phyloP scores from a whole-genome alignment of 2,888 invertebrate genomes.

The Beris chalybata region DNA sequence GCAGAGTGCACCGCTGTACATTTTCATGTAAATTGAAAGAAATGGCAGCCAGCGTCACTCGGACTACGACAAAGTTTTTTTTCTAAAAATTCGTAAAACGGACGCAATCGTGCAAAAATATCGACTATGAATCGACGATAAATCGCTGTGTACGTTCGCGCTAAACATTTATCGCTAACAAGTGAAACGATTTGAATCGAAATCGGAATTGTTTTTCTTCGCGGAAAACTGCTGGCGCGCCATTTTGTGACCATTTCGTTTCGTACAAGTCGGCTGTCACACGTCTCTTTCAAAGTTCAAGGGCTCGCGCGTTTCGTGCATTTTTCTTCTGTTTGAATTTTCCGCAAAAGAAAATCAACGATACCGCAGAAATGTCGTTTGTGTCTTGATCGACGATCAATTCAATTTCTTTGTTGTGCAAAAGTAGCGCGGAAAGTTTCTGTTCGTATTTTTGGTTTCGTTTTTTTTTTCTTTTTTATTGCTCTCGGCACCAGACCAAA shows the following conservation, averaged over 20 bases:
- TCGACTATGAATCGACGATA: too few relatives aligned
- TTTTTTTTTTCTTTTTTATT: background rate
- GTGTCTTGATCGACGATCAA: background rate
- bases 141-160: too few relatives aligned
- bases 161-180: too few relatives aligned
- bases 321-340: slow-evolving; percentile 1
- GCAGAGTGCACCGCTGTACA: too few relatives aligned
- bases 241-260: slow-evolving; percentile 36
- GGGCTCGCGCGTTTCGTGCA: slow-evolving; percentile 17
- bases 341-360: background rate
- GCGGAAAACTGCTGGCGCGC: slow-evolving; percentile 33
- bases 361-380: background rate
- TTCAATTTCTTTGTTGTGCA: background rate
- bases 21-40: background rate
- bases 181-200: too few relatives aligned
- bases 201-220: slow-evolving; percentile 13
- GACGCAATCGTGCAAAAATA: too few relatives aligned
- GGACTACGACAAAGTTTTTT: background rate
- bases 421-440: background rate
- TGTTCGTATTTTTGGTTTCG: background rate
- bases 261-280: slow-evolving; percentile 34
- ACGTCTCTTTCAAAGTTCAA: slow-evolving; percentile 36
- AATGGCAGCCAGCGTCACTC: slow-evolving; percentile 31
- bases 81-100: background rate
- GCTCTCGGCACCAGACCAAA: background rate